Percentiles rank a stretch among this genome's conserved stretches.
Conservation (phyloP, 2,797 vertebrate species). For the Ceryle rudis region DNA sequence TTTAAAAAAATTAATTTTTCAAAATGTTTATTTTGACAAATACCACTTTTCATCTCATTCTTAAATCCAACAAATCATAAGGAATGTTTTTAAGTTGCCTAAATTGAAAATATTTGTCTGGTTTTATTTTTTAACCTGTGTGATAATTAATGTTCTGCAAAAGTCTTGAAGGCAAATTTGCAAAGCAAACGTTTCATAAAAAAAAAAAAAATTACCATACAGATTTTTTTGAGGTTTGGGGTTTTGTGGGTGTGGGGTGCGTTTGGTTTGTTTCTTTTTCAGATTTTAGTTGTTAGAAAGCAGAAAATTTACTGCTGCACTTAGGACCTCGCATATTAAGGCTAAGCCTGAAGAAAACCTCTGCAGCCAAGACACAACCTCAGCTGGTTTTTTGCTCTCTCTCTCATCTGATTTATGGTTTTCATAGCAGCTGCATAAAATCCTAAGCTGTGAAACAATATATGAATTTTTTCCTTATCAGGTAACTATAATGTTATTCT, state of each 20-base stretch:
- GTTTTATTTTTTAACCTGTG: neutral
- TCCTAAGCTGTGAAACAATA: neutral
- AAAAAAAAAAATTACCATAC: neutral
- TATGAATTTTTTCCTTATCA: neutral
- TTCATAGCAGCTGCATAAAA: neutral
- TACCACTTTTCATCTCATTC: neutral
- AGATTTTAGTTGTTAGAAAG: neutral
- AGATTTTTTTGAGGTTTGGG: neutral
- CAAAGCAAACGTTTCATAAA: neutral
- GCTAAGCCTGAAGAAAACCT: neutral
- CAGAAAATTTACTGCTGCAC: neutral
- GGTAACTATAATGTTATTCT: neutral
- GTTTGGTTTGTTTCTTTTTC: neutral
- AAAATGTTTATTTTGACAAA: neutral
- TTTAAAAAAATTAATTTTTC: neutral
- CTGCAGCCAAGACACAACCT: neutral
- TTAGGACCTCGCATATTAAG: neutral
- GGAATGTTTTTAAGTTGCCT: accelerated
- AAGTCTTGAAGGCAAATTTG: neutral
- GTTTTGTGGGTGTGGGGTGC: accelerated
- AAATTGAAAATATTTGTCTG: neutral
- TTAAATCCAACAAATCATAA: neutral
- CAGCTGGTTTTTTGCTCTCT: accelerated
- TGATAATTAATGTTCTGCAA: neutral
- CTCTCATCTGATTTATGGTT: neutral